These are phyloP conservation scores for Patella vulgata DNA, from an alignment of 1,140 invertebrate genomes.

Conservation along the genomic window DNA sequence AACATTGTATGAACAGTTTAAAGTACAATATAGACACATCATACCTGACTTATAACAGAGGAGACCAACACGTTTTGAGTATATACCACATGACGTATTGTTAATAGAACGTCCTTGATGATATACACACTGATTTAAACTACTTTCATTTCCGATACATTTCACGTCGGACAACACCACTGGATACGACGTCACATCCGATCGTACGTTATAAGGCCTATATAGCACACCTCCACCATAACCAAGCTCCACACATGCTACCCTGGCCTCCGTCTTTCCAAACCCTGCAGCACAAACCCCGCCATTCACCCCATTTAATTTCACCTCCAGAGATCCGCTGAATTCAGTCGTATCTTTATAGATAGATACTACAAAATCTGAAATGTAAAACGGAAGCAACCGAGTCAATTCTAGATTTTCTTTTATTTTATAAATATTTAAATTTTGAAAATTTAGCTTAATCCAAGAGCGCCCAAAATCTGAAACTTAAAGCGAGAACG, in stretches of 20 bases:
- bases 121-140: slow-evolving; percentile 30
- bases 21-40: no score
- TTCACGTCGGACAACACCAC: slow-evolving; percentile 40
- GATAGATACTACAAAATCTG: no score
- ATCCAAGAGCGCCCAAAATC: no score
- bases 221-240: slow-evolving; percentile 46
- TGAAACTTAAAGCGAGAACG: no score
- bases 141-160: slow-evolving; percentile 30
- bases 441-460: no score
- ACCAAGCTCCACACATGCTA: slow-evolving; percentile 49
- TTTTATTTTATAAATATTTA: no score
- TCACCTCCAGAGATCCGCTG: slow-evolving; percentile 48
- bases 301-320: slow-evolving; percentile 51
- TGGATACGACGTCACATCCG: slow-evolving; percentile 34
- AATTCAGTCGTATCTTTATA: slow-evolving; percentile 18
- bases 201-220: slow-evolving; percentile 11
- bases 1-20: no score
- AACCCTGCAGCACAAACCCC: slow-evolving; percentile 47
- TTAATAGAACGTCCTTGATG: no score
- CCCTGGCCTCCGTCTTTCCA: slow-evolving; percentile 37
- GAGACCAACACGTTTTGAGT: slow-evolving; percentile 36
- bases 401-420: no score
- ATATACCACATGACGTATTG: slow-evolving; percentile 29
- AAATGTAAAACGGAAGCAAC: no score
- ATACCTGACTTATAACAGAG: slow-evolving; percentile 43